Evolutionary conservation across 2,797 vertebrate species (phyloP).

Genomic region (Sebastes itinus): DNA sequence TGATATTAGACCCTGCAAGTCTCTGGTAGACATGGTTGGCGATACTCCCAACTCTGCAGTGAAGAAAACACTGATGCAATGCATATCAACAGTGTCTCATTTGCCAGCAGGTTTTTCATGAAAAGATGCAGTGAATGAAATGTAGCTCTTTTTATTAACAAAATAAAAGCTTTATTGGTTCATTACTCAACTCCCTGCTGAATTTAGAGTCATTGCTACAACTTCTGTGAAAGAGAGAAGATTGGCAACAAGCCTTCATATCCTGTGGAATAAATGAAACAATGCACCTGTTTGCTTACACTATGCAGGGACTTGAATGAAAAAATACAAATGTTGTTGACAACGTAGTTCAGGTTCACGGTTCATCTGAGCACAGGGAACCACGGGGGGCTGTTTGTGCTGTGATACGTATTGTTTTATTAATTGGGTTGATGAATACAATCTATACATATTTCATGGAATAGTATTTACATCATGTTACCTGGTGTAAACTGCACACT

Average conservation of each 20-base stretch:
- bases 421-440: constrained; percentile 21
- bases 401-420: constrained; percentile 20
- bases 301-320: neutral
- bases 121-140: neutral
- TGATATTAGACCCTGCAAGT: constrained; percentile 4
- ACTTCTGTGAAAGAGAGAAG: neutral
- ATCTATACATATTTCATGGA: constrained; percentile 20
- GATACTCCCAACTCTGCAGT: neutral
- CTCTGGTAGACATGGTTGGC: neutral
- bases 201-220: neutral
- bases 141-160: neutral
- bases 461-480: constrained; percentile 22
- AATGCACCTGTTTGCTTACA: neutral
- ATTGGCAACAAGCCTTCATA: neutral
- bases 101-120: neutral
- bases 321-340: neutral
- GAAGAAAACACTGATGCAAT: neutral
- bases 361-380: constrained; percentile 2
- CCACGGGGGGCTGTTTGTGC: neutral
- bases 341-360: neutral
- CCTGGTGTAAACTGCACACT: constrained; percentile 14
- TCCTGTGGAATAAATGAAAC: neutral
- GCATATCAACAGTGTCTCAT: neutral
- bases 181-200: neutral
- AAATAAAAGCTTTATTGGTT: neutral